These are phyloP conservation scores for Lophotis ruficrista DNA, from an alignment of 2,113 vertebrate species.

Conservation along the genomic window DNA sequence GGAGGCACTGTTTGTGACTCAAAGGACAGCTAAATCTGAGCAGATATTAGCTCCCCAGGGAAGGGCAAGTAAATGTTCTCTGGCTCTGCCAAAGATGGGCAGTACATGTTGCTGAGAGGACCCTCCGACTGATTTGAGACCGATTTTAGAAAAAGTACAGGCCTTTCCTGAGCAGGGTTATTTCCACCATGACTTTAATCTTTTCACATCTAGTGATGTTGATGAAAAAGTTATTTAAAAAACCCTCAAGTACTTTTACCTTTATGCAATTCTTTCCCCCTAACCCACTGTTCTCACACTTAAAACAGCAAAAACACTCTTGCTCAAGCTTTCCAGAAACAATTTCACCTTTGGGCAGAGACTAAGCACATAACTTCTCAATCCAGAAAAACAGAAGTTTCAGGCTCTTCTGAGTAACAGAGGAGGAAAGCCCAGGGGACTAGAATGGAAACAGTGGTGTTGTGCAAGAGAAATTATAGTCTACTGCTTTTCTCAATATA, in stretches of 20 bases:
- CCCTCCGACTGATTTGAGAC: neutral
- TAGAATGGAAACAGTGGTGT: neutral
- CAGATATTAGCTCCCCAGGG: neutral
- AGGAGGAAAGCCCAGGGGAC: slow-evolving; percentile 4
- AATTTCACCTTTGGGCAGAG: slow-evolving; percentile 55
- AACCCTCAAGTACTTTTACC: neutral
- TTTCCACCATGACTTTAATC: neutral
- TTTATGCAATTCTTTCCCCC: neutral
- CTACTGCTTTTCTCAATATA: neutral
- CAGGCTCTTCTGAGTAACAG: slow-evolving; percentile 16
- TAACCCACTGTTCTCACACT: neutral
- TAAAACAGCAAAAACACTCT: slow-evolving; percentile 31
- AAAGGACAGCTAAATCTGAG: neutral
- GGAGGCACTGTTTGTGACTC: neutral
- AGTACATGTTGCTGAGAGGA: neutral
- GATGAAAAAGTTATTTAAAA: neutral
- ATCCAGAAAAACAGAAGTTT: slow-evolving; percentile 21
- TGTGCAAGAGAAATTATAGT: neutral
- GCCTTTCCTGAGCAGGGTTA: neutral
- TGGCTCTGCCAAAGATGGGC: neutral
- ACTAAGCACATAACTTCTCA: neutral
- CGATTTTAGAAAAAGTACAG: neutral
- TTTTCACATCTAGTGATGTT: neutral
- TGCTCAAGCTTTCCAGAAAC: slow-evolving; percentile 53
- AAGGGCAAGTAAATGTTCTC: neutral